These are phyloP conservation scores for Silvanus unidentatus DNA, from an alignment of 2,888 invertebrate species.

Conservation along the genomic window DNA sequence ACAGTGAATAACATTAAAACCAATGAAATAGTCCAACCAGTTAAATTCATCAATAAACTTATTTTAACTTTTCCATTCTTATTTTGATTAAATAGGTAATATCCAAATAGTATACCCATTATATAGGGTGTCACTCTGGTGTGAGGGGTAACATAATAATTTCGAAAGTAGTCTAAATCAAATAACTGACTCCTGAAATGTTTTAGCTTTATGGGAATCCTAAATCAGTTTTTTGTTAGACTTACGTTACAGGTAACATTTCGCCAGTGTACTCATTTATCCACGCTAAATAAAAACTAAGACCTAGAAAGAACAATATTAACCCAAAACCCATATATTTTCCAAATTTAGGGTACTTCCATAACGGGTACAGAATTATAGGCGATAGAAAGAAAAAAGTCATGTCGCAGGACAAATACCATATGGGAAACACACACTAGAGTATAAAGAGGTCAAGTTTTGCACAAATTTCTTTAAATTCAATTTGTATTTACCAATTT, in stretches of 20 bases:
- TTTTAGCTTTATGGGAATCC: background rate
- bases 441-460: slow-evolving; percentile 8
- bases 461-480: too few species aligned
- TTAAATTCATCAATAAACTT: slow-evolving; percentile 22
- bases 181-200: slow-evolving; percentile 30
- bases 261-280: slow-evolving; percentile 35
- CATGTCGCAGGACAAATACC: slow-evolving; percentile 24
- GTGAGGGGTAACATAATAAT: slow-evolving; percentile 39
- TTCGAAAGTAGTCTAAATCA: slow-evolving; percentile 27
- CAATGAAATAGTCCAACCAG: slow-evolving; percentile 27
- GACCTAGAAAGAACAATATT: too few species aligned
- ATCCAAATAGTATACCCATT: slow-evolving; percentile 38
- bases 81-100: slow-evolving; percentile 26
- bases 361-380: slow-evolving; percentile 42
- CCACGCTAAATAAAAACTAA: slow-evolving; percentile 40
- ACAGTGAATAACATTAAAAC: slow-evolving; percentile 27
- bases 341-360: slow-evolving; percentile 32
- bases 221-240: slow-evolving; percentile 12
- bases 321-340: too few species aligned
- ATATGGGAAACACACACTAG: slow-evolving; percentile 28
- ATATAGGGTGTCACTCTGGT: slow-evolving; percentile 40
- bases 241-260: slow-evolving; percentile 44
- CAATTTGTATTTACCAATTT: slow-evolving; percentile 24
- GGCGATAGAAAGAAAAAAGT: slow-evolving; percentile 38
- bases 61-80: slow-evolving; percentile 30